A percentile compares a stretch with the other conserved stretches of the same genome.
These are phyloP conservation scores for Coregonus suidteri DNA, from an alignment of 2,797 vertebrate species.

Conservation along the genomic window DNA sequence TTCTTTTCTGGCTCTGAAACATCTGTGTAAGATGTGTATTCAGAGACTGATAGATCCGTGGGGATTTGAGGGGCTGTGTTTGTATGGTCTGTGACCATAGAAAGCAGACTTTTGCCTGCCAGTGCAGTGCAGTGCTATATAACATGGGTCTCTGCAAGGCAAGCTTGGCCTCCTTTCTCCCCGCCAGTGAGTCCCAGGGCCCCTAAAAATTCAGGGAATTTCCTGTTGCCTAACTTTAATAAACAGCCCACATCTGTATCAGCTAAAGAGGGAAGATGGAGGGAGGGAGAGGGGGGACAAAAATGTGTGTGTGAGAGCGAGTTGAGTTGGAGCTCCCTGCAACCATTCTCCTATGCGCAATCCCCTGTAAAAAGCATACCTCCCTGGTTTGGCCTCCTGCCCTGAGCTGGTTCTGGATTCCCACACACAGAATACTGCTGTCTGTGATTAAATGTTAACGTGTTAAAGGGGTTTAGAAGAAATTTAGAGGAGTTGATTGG, in stretches of 20 bases:
- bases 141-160: conserved; percentile 13
- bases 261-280: conserved; percentile 70
- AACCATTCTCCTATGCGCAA: neutral
- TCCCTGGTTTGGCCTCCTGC: neutral
- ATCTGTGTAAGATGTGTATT: neutral
- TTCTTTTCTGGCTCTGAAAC: neutral
- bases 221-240: conserved; percentile 84
- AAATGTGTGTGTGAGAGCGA: conserved; percentile 54
- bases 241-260: conserved; percentile 83
- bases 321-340: neutral
- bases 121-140: neutral
- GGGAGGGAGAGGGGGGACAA: conserved; percentile 37
- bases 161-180: conserved; percentile 25
- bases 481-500: neutral
- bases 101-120: conserved; percentile 42
- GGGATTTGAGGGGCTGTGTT: conserved; percentile 7
- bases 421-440: neutral
- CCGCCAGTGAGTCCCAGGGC: conserved; percentile 50
- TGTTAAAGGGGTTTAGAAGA: neutral
- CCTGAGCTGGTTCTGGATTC: neutral
- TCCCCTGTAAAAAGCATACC: neutral
- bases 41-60: neutral
- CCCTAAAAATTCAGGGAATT: conserved; percentile 81
- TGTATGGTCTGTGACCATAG: conserved; percentile 48
- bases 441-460: neutral